phyloP scores from a whole-genome alignment of 2,888 invertebrate genomes.

The Crocallis elinguaria region DNA sequence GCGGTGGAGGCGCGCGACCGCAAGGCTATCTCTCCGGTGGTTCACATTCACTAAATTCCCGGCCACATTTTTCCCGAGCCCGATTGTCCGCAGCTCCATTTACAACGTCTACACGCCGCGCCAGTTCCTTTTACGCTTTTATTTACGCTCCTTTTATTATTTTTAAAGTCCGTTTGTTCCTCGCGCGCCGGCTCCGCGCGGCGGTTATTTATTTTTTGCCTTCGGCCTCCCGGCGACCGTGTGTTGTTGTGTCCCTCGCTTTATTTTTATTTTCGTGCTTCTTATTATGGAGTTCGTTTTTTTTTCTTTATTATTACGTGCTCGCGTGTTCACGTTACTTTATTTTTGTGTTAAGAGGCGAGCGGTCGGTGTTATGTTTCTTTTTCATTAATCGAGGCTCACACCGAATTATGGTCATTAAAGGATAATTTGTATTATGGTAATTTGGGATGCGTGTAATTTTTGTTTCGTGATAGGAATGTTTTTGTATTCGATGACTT shows the following conservation, averaged over 20 bases:
- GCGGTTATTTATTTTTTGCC: conserved; percentile 83
- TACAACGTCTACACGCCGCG: conserved; percentile 84
- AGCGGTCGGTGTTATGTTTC: conserved; percentile 65
- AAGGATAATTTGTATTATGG: conserved; percentile 85
- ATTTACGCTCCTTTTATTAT: conserved; percentile 85
- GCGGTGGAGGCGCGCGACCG: conserved; percentile 63
- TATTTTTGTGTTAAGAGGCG: conserved; percentile 84
- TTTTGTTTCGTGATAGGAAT: conserved; percentile 81
- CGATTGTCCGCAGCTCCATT: conserved; percentile 83
- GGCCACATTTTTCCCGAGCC: conserved; percentile 79
- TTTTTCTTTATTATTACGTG: conserved; percentile 79
- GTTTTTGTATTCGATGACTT: conserved; percentile 64
- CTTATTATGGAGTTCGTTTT: conserved; percentile 83
- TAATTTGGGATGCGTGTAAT: conserved; percentile 84
- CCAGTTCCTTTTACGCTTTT: conserved; percentile 85
- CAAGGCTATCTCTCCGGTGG: conserved; percentile 65
- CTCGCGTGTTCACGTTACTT: conserved; percentile 81
- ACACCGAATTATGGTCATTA: conserved; percentile 84
- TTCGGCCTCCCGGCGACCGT: conserved; percentile 83
- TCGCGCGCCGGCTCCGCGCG: conserved; percentile 81
- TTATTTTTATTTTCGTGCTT: conserved; percentile 84
- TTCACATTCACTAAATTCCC: conserved; percentile 82
- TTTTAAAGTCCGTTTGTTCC: conserved; percentile 84
- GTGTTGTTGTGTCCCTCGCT: conserved; percentile 83
- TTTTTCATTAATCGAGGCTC: conserved; percentile 79